These are phyloP conservation scores for Motacilla alba DNA, from an alignment of 2,113 vertebrate species.

Conservation along the genomic window DNA sequence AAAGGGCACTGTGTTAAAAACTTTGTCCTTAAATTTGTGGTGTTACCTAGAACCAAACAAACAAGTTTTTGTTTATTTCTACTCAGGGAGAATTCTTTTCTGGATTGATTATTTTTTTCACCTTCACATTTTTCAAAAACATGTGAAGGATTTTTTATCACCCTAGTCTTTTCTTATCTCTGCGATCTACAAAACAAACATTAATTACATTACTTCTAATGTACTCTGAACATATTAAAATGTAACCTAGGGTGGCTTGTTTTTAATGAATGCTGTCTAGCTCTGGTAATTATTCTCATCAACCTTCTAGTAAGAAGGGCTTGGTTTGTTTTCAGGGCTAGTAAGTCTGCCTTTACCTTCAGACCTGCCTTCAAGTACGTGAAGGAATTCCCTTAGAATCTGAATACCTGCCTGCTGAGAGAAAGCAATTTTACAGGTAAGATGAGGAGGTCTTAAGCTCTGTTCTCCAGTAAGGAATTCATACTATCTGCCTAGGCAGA, in stretches of 20 bases:
- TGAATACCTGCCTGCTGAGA: neutral
- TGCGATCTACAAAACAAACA: neutral
- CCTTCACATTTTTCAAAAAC: neutral
- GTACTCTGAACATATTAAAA: neutral
- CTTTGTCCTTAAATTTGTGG: neutral
- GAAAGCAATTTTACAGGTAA: neutral
- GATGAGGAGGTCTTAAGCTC: neutral
- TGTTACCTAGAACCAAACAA: neutral
- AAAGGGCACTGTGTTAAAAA: neutral
- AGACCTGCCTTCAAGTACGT: neutral
- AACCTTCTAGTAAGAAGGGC: neutral
- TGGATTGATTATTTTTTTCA: neutral
- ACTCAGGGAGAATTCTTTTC: neutral
- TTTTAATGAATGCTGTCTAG: neutral
- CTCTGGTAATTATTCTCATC: neutral
- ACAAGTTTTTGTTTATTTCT: neutral
- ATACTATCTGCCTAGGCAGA: neutral
- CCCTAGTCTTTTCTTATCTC: neutral
- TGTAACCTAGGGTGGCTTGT: neutral
- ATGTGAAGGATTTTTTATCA: neutral
- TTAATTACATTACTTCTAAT: neutral
- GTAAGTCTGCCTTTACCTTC: neutral
- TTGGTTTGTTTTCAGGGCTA: neutral
- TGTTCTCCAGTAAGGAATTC: neutral
- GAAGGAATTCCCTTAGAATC: neutral